These are phyloP conservation scores for Julus scanicus DNA, from an alignment of 2,888 invertebrate species.

Conservation along the genomic window DNA sequence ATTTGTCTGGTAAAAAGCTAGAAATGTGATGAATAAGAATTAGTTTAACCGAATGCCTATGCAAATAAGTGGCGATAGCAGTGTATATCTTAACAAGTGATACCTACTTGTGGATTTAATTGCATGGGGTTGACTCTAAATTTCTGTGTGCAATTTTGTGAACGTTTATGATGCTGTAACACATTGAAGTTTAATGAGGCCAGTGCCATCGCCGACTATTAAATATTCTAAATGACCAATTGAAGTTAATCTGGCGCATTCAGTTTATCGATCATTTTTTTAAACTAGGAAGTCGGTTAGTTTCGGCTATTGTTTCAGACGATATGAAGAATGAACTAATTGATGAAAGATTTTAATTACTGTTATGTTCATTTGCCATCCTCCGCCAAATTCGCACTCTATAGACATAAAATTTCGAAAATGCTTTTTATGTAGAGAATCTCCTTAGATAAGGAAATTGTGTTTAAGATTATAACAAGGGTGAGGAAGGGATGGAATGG, in stretches of 20 bases:
- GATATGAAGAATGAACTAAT: not conserved
- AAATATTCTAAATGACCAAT: not conserved
- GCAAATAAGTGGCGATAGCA: conserved; percentile 19
- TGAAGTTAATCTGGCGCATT: conserved; percentile 6
- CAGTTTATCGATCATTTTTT: conserved; percentile 8
- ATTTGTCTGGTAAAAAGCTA: not conserved
- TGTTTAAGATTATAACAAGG: not conserved
- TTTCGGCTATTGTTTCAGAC: not conserved
- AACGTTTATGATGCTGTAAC: not conserved
- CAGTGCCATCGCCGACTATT: not conserved
- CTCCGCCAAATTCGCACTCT: not conserved
- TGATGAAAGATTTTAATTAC: not conserved
- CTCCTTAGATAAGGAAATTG: conserved; percentile 25
- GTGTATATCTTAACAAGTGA: not conserved
- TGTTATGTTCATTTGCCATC: not conserved
- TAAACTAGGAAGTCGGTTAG: conserved; percentile 4
- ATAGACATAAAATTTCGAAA: not conserved
- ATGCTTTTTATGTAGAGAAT: not conserved
- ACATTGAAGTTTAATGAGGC: conserved; percentile 18
- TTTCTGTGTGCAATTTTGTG: not conserved
- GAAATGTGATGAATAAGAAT: not conserved
- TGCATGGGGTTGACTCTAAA: not conserved
- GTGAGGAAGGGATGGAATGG: not conserved
- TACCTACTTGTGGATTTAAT: not conserved
- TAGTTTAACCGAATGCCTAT: not conserved